These are phyloP conservation scores for Pegoplata infirma DNA, from an alignment of 2,888 invertebrate species.

Conservation along the genomic window DNA sequence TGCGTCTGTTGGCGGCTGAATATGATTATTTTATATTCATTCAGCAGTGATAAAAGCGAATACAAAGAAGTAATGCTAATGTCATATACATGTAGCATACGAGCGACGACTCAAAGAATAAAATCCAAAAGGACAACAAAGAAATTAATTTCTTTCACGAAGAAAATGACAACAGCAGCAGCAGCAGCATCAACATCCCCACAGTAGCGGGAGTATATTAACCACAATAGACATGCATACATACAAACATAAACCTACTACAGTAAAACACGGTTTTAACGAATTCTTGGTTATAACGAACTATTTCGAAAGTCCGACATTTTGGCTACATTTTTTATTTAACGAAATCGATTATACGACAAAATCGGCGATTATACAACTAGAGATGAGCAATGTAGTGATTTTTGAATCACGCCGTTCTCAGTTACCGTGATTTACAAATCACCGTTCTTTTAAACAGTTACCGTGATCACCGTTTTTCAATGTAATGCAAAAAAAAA, in stretches of 20 bases:
- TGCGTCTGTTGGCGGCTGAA: slow-evolving; percentile 60
- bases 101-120: slow-evolving; percentile 17
- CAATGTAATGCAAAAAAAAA: too few relatives aligned
- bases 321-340: too few relatives aligned
- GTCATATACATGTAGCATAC: slow-evolving; percentile 41
- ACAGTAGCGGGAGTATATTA: slow-evolving; percentile 47
- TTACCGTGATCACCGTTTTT: too few relatives aligned
- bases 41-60: slow-evolving; percentile 26
- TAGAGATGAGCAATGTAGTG: too few relatives aligned
- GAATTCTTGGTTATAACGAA: too few relatives aligned
- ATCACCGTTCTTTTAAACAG: too few relatives aligned
- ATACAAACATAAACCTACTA: neutral
- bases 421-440: too few relatives aligned
- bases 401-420: too few relatives aligned
- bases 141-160: slow-evolving; percentile 57
- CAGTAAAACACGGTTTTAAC: too few relatives aligned
- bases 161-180: slow-evolving; percentile 51
- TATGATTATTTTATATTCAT: slow-evolving; percentile 51
- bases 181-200: slow-evolving; percentile 27
- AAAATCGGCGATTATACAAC: too few relatives aligned
- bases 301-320: too few relatives aligned
- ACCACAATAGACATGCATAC: slow-evolving; percentile 18
- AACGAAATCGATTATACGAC: too few relatives aligned
- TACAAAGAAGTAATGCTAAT: slow-evolving; percentile 44
- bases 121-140: slow-evolving; percentile 59